Conservation (phyloP, 2,113 vertebrate species). For the Oriolus oriolus region DNA sequence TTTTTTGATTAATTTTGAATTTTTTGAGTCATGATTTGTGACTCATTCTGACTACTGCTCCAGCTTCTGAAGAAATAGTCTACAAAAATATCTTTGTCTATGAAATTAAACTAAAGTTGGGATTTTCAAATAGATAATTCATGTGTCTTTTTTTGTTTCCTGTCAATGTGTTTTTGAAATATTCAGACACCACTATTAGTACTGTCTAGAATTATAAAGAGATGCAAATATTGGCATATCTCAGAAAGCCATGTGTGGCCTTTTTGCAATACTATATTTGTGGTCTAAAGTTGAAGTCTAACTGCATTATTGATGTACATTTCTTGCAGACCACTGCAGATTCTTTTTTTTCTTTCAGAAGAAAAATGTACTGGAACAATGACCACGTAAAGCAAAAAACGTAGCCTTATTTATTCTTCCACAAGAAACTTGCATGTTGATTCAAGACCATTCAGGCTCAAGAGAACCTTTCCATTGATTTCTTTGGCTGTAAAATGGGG, state of each 20-base stretch:
- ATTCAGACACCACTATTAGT: background rate
- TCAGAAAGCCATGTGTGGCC: background rate
- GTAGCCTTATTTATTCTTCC: conserved; percentile 10
- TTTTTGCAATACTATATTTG: background rate
- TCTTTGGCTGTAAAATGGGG: background rate
- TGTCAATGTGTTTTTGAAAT: background rate
- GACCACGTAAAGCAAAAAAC: background rate
- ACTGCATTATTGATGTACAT: background rate
- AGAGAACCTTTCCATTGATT: background rate
- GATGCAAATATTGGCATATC: background rate
- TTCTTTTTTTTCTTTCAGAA: conserved; percentile 15
- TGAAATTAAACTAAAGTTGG: background rate
- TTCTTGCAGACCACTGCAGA: conserved; percentile 27
- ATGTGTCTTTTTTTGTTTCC: background rate
- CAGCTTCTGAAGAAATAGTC: background rate
- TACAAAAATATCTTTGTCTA: background rate
- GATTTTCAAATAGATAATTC: background rate
- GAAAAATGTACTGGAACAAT: conserved; percentile 19
- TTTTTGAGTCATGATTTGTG: background rate
- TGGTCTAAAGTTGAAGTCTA: conserved; percentile 2
- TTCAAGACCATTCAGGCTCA: background rate
- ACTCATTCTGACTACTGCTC: background rate
- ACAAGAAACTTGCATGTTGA: background rate
- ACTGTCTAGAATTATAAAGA: background rate
- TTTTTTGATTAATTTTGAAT: background rate